A percentile compares a stretch with the other conserved stretches of the same genome.
phyloP scores from a whole-genome alignment of 2,888 invertebrate species.

The Volucella inanis region DNA sequence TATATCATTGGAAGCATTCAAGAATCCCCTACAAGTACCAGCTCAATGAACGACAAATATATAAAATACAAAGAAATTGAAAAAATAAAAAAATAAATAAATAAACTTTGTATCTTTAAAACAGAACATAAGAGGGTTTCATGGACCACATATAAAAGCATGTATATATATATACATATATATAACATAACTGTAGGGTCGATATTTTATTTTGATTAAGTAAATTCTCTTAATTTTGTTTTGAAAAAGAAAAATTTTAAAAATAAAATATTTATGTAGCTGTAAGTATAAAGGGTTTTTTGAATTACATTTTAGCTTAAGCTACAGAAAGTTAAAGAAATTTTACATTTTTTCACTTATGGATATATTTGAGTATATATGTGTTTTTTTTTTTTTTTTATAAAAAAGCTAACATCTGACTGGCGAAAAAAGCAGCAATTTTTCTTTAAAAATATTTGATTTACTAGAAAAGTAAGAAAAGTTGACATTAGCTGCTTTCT shows the following conservation, averaged over 20 bases:
- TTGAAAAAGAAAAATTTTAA: slow-evolving; percentile 14
- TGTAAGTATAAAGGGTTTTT: slow-evolving; percentile 30
- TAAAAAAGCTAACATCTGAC: background rate
- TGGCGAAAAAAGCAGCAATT: too few species aligned
- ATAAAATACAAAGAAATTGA: slow-evolving; percentile 30
- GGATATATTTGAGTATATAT: background rate
- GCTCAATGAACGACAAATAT: background rate
- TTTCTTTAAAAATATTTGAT: too few species aligned
- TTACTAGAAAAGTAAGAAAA: too few species aligned
- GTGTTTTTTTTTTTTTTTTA: slow-evolving; percentile 4
- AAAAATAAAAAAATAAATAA: slow-evolving; percentile 15
- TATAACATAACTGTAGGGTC: slow-evolving; percentile 53
- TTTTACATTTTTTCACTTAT: background rate
- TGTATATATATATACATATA: slow-evolving; percentile 34
- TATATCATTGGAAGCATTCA: too few species aligned
- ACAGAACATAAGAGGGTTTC: slow-evolving; percentile 70
- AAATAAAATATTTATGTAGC: slow-evolving; percentile 43
- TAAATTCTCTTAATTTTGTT: slow-evolving; percentile 50
- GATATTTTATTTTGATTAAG: slow-evolving; percentile 36
- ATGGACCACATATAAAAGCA: slow-evolving; percentile 65
- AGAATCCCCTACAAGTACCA: background rate
- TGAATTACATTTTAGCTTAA: slow-evolving; percentile 39
- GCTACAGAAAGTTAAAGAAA: slow-evolving; percentile 16
- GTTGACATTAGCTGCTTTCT: too few species aligned
- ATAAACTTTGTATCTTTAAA: slow-evolving; percentile 62